phyloP scores from a whole-genome alignment of 2,888 invertebrate species.

The Hartigia nigra region DNA sequence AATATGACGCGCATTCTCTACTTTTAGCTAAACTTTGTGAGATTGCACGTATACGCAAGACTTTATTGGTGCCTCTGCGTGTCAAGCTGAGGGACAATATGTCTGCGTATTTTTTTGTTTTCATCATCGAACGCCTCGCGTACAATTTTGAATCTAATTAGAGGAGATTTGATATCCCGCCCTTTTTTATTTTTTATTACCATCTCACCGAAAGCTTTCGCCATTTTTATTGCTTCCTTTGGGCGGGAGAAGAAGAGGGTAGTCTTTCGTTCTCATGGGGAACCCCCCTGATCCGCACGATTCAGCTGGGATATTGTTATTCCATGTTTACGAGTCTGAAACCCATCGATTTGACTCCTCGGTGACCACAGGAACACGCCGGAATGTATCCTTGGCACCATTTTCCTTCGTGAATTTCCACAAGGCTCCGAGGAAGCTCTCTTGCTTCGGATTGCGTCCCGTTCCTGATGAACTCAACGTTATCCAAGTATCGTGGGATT shows the following conservation, averaged over 20 bases:
- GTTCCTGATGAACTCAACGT: background rate
- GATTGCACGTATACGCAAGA: background rate
- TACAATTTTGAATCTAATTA: background rate
- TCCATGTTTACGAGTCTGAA: background rate
- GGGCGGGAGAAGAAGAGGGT: background rate
- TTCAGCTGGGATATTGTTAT: background rate
- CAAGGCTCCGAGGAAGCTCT: background rate
- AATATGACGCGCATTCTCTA: background rate
- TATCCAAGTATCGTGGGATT: background rate
- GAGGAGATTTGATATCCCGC: background rate
- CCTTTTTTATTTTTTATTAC: no score
- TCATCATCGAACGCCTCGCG: background rate
- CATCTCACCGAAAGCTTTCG: background rate
- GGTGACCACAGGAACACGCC: background rate
- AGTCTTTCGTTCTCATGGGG: background rate
- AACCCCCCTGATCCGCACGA: background rate
- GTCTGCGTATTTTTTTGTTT: background rate
- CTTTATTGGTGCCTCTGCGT: background rate
- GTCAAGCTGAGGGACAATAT: background rate
- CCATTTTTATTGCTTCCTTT: background rate
- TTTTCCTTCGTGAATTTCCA: background rate
- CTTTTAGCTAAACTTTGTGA: background rate
- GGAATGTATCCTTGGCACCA: background rate
- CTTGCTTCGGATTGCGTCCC: background rate
- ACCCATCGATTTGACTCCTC: background rate